Evolutionary conservation across 2,888 invertebrate genomes (phyloP), one percentile per base, ranked within the genome.

Genomic region (Sphecodes monilicornis): DNA sequence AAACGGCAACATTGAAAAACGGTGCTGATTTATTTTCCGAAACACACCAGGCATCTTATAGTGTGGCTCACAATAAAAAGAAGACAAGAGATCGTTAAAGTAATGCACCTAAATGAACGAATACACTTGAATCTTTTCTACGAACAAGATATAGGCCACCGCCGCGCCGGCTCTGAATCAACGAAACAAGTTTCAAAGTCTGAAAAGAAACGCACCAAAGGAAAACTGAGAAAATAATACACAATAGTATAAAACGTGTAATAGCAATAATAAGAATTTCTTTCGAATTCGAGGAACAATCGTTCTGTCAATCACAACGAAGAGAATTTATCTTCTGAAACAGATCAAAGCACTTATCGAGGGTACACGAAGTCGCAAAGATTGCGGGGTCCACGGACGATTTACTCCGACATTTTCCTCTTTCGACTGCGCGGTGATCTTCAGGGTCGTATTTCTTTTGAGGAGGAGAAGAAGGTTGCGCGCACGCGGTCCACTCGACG

Each of bases 351-450:
- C 64, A 32, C 32, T 18, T 32, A 64, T 64, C 32, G 64, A 8
- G 32, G 64, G 16, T 50, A 50, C 68, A 73, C 68, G 43, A 77
- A 78, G 69, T 68, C 69, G 36, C 41, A 32, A 70, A 16, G 41
- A 41, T 32, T 16, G 64, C 54, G 77, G 26, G 11, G 4, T 50
- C 69, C 22, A 66, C 39, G 22, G 64, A 32, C 69, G 80, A 85
- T 86, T 85, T 81, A 70, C 86, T 84, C 79, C 77, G 85, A 82
- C 57, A 32, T 16, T 54, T 75, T 50, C 50, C 50, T 43, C 29
- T 50, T 39, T 72, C 50, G 43, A 22, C 11, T 26, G 26, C 26
- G 66, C 18, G 36, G 22, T 16, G 29, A 3, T 43, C 77, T 46
- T 32, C 39, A 8, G 29, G 70, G 26, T 57, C 46, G 10, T 78